Evolutionary conservation across 1,140 invertebrate species (phyloP).

Genomic region (Drosophila triauraria): DNA sequence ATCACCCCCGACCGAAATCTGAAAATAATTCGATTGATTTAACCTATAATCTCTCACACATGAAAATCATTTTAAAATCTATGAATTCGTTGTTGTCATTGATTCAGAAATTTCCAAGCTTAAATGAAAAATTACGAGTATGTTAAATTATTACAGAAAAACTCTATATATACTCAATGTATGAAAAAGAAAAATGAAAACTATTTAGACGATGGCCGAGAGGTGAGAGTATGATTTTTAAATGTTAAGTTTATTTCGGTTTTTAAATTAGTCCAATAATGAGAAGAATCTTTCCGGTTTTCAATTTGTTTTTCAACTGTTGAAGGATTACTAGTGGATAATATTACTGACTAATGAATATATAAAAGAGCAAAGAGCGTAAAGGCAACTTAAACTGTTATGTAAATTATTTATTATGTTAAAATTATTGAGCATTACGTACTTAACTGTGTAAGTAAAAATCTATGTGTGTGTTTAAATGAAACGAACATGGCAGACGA

Average conservation of each 20-base stretch:
- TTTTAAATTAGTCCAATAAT: slow-evolving; percentile 47
- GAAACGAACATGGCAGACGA: slow-evolving; percentile 48
- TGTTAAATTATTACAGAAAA: slow-evolving; percentile 50
- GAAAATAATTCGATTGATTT: slow-evolving; percentile 19
- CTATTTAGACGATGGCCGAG: slow-evolving; percentile 30
- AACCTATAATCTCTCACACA: slow-evolving; percentile 33
- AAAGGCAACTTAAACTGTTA: slow-evolving; percentile 66
- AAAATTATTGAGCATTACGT: slow-evolving; percentile 65
- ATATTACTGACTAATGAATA: slow-evolving; percentile 52
- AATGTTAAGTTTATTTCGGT: slow-evolving; percentile 62
- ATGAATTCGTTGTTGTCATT: slow-evolving; percentile 67
- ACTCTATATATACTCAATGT: slow-evolving; percentile 73
- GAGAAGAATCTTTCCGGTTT: slow-evolving; percentile 28
- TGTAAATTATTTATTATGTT: slow-evolving; percentile 83
- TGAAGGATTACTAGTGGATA: slow-evolving; percentile 66
- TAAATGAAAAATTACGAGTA: slow-evolving; percentile 60
- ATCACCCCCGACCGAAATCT: slow-evolving; percentile 9
- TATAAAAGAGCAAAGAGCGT: slow-evolving; percentile 38
- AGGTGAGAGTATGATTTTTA: slow-evolving; percentile 55
- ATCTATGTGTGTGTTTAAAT: slow-evolving; percentile 49
- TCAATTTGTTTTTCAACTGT: slow-evolving; percentile 49
- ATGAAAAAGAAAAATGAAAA: slow-evolving; percentile 36
- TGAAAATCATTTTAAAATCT: slow-evolving; percentile 45
- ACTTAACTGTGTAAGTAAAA: slow-evolving; percentile 77
- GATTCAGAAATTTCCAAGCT: slow-evolving; percentile 44